Conservation (phyloP, 2,888 invertebrate species). For the Scrobipalpa atriplicella region DNA sequence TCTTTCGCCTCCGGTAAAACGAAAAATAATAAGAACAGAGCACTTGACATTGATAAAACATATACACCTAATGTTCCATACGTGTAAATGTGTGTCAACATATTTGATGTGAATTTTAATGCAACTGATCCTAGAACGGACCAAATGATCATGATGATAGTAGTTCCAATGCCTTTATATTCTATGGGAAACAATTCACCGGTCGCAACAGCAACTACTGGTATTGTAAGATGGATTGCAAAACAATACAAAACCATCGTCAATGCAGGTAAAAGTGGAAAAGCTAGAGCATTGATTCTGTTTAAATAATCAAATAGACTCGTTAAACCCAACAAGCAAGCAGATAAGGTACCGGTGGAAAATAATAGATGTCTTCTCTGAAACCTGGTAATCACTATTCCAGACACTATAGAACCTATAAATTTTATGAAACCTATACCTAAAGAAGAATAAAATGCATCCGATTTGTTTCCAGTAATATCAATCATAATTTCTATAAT, state of each 20-base stretch:
- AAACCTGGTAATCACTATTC: not conserved
- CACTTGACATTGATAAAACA: not conserved
- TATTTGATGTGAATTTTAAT: conserved; percentile 19
- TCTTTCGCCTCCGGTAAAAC: conserved; percentile 25
- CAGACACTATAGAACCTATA: not conserved
- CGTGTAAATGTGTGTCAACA: conserved; percentile 3
- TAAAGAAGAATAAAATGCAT: not conserved
- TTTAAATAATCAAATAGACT: conserved; percentile 11
- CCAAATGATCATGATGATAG: not conserved
- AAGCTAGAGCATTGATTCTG: not conserved
- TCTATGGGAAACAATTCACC: conserved; percentile 27
- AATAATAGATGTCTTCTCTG: not conserved
- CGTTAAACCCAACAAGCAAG: not conserved
- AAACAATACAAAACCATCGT: not conserved
- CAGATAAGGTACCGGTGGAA: not conserved
- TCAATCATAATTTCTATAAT: not conserved
- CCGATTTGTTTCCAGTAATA: not conserved
- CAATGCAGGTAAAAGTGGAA: not conserved
- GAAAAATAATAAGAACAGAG: conserved; percentile 13
- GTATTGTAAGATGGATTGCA: not conserved
- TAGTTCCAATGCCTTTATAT: conserved; percentile 15
- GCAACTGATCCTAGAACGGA: not conserved
- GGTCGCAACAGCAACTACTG: not conserved
- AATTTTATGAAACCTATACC: not conserved
- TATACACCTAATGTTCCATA: conserved; percentile 27